Percentiles rank a stretch among this genome's conserved stretches.
These are phyloP conservation scores for Yoshiicerus persimilis DNA, from an alignment of 1,140 invertebrate species.

Conservation along the genomic window DNA sequence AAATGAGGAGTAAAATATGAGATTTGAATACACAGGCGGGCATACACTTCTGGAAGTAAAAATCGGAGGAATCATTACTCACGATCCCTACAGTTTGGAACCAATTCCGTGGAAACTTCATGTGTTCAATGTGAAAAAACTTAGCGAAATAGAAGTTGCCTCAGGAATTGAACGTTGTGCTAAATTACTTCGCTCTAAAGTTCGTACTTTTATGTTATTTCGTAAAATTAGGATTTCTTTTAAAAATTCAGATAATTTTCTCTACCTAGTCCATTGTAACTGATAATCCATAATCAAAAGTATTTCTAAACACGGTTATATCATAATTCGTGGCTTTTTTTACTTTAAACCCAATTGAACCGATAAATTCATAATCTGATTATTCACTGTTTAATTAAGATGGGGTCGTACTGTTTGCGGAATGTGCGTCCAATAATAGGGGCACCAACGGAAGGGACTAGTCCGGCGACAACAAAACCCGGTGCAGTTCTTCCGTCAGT, in stretches of 20 bases:
- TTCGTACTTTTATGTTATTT: not conserved
- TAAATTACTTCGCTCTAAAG: not conserved
- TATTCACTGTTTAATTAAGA: not conserved
- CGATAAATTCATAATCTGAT: too few relatives aligned
- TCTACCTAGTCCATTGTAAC: too few relatives aligned
- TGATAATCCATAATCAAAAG: too few relatives aligned
- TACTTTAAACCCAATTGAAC: too few relatives aligned
- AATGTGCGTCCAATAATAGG: not conserved
- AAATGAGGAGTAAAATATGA: not conserved
- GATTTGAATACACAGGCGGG: constrained; percentile 26
- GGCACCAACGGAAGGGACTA: not conserved
- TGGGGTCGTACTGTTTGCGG: not conserved
- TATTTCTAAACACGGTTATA: too few relatives aligned
- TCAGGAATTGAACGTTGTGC: not conserved
- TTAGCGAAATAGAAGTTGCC: not conserved
- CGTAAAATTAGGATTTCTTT: not conserved
- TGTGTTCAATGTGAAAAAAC: not conserved
- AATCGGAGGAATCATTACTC: constrained; percentile 44
- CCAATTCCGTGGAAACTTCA: constrained; percentile 32
- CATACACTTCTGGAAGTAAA: constrained; percentile 41
- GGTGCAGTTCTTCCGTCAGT: not conserved
- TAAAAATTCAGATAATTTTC: not conserved
- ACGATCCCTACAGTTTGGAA: constrained; percentile 40
- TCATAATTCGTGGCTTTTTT: too few relatives aligned
- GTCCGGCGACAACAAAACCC: not conserved